These are phyloP conservation scores for Elephantulus edwardii DNA, from an alignment of 2,113 vertebrate species.

Conservation along the genomic window DNA sequence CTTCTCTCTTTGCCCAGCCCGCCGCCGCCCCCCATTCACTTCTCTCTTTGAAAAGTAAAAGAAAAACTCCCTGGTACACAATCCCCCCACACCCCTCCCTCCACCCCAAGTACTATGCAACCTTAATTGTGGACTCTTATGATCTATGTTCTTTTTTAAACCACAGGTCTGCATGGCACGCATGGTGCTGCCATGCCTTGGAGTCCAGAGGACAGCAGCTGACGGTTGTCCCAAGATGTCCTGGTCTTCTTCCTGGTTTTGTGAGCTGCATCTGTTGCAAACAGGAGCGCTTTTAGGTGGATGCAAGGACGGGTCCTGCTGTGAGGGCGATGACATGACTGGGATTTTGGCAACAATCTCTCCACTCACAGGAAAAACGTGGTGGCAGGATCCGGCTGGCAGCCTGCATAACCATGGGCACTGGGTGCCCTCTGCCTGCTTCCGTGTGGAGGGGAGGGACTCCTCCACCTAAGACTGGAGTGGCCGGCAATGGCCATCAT, in stretches of 20 bases:
- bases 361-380: neutral
- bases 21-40: no score
- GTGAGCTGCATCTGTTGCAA: neutral
- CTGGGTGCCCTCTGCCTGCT: no score
- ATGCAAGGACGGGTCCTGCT: neutral
- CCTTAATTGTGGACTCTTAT: no score
- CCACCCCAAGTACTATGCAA: no score
- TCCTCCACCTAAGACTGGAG: no score
- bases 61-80: neutral
- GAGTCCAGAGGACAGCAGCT: no score
- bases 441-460: accelerated
- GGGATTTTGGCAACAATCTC: neutral
- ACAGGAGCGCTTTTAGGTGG: neutral
- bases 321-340: neutral
- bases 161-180: neutral
- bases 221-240: neutral
- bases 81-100: no score
- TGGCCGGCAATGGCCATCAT: accelerated
- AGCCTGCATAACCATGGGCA: accelerated
- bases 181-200: neutral
- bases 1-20: no score
- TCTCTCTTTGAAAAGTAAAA: neutral
- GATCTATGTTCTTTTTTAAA: no score
- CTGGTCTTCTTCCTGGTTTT: neutral
- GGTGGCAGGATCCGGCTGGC: neutral